phyloP scores from a whole-genome alignment of 2,797 vertebrate species.

The Acanthopagrus latus region DNA sequence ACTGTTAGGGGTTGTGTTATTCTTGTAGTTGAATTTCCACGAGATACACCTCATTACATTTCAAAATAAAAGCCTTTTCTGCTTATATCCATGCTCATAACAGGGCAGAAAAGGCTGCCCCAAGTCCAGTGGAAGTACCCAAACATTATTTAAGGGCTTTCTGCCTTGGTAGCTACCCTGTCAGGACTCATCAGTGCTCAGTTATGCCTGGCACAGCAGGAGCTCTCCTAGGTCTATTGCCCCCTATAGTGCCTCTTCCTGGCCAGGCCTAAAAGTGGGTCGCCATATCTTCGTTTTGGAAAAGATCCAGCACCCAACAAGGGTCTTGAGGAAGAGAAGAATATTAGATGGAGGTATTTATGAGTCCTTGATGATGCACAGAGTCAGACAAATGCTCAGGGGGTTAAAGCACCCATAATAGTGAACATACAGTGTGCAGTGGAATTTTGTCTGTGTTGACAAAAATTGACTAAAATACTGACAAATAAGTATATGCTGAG shows the following conservation, averaged over 20 bases:
- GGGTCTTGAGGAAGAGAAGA: slow-evolving; percentile 28
- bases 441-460: slow-evolving; percentile 1
- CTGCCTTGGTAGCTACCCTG: slow-evolving; percentile 61
- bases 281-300: slow-evolving; percentile 75
- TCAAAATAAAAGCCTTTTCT: slow-evolving; percentile 21
- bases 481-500: background rate
- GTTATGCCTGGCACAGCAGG: slow-evolving; percentile 72
- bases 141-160: slow-evolving; percentile 52
- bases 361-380: slow-evolving; percentile 24
- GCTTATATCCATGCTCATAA: slow-evolving; percentile 2
- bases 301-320: slow-evolving; percentile 41
- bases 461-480: slow-evolving; percentile 8
- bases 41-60: slow-evolving; percentile 1
- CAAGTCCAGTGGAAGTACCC: slow-evolving; percentile 44
- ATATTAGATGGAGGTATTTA: slow-evolving; percentile 23
- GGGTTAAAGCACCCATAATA: slow-evolving; percentile 22
- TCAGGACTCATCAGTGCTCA: slow-evolving; percentile 81
- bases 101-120: slow-evolving; percentile 1
- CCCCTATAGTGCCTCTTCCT: slow-evolving; percentile 61
- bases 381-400: slow-evolving; percentile 52
- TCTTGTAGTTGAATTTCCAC: background rate
- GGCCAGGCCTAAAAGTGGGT: slow-evolving; percentile 76
- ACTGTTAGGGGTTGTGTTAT: background rate
- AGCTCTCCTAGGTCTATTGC: slow-evolving; percentile 55
- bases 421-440: background rate